Conservation (phyloP, 2,888 invertebrate genomes). For the Callosobruchus maculatus region DNA sequence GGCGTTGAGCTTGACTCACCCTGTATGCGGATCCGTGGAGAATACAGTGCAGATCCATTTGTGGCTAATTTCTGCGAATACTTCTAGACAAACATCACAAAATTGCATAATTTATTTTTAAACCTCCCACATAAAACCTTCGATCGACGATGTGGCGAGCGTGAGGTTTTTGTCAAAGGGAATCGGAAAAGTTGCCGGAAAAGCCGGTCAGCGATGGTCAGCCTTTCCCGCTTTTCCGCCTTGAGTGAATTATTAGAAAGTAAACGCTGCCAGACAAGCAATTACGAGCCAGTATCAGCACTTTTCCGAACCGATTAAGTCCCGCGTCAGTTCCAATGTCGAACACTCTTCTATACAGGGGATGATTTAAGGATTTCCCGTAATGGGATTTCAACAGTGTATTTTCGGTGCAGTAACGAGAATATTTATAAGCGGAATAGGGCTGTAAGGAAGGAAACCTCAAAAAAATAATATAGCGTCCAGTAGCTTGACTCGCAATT, state of each 20-base stretch:
- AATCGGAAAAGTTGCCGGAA: not conserved
- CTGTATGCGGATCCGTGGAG: too few relatives aligned
- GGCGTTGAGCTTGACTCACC: too few relatives aligned
- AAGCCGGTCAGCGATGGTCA: not conserved
- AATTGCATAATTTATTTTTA: not conserved
- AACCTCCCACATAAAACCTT: not conserved
- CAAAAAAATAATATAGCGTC: too few relatives aligned
- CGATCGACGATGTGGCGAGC: not conserved
- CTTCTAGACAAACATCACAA: not conserved
- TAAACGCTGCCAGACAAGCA: constrained; percentile 46
- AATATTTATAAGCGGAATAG: not conserved
- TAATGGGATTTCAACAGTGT: not conserved
- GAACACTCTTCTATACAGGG: constrained; percentile 18
- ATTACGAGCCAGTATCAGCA: constrained; percentile 45
- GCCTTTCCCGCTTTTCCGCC: too few relatives aligned
- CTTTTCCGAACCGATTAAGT: constrained; percentile 41
- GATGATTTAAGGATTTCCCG: not conserved
- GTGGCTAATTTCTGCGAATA: too few relatives aligned
- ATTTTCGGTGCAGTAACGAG: not conserved
- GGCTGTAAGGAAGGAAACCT: too few relatives aligned
- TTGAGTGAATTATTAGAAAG: constrained; percentile 44
- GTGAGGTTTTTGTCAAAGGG: not conserved
- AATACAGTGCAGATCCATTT: too few relatives aligned
- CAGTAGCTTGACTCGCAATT: too few relatives aligned
- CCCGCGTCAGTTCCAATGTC: constrained; percentile 30